Percentiles rank a stretch among this genome's conserved stretches.
Evolutionary conservation across 1,140 invertebrate species (phyloP).

Genomic region (Choristoneura fumiferana): DNA sequence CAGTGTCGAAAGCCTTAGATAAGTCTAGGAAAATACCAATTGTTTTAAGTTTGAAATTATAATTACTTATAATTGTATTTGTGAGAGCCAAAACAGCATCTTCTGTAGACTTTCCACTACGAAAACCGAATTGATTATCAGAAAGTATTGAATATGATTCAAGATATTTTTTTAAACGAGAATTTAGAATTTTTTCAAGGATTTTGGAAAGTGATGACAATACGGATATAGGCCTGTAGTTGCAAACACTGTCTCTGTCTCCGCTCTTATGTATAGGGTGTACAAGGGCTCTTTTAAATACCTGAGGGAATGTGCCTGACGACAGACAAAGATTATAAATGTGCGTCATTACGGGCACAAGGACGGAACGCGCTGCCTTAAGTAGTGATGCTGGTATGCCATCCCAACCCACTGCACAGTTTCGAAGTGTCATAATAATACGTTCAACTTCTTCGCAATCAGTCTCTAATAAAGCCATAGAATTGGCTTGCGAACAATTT

Average conservation of each 20-base stretch:
- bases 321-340: neutral
- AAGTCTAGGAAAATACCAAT: neutral
- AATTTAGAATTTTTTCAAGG: neutral
- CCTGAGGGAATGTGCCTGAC: neutral
- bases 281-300: no score
- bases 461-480: no score
- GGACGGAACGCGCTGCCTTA: neutral
- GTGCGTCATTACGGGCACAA: neutral
- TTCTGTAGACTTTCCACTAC: neutral
- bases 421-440: no score
- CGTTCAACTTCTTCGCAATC: no score
- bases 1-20: neutral
- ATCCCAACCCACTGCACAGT: no score
- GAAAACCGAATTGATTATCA: neutral
- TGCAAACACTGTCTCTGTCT: no score
- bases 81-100: no score
- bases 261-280: no score
- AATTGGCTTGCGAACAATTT: no score
- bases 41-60: neutral
- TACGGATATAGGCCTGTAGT: no score
- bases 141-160: neutral
- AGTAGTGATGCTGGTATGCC: neutral
- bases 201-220: no score
- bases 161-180: no score
- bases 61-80: neutral